Base-by-base conservation (phyloP, 2,888 invertebrate species). In the Arrhopalites spinosus region DNA sequence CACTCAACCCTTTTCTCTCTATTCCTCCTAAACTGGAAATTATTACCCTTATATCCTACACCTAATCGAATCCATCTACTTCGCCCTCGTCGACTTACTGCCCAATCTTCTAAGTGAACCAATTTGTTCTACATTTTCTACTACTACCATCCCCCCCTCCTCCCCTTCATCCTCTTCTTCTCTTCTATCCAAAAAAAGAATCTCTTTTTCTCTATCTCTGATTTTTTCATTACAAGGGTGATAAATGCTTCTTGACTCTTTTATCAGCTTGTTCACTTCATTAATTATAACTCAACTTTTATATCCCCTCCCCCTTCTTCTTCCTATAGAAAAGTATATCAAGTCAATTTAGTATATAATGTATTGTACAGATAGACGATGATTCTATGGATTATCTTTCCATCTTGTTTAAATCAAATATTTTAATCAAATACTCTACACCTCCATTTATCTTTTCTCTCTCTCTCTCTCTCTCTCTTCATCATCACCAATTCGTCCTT, bases 31-130 rank as follows among this genome's bases (percentile, higher is more conserved):
- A 66, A 66, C 66, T 66, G 73, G 67, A 74, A 74, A 74, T 74
- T 74, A 74, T 74, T 74, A 74, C 74, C 74, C 73, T 63, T 73
- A 73, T 73, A 66, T 73, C 56, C 75, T 68, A 64, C 70, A 76
- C 74, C 75, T 78, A 78, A 78, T 78, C 76, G 75, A 78, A 78
- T 78, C 75, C 76, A 66, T 71, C 69, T 66, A 53, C 56, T 71
- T 64, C 45, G 45, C 69, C 43, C 61, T 61, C 43, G 47, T 74
- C 74, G 69, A 75, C 70, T 78, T 78, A 76, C 76, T 75, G 67
- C 78, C 73, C 73, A 78, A 76, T 76, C 73, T 73, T 71, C 73
- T 73, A 78, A 77, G 71, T 61, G 67, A 75, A 73, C 70, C 74
- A 50, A 69, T 70, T 69, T 75, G 61, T 75, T 73, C 66, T 69